phyloP scores from a whole-genome alignment of 2,797 vertebrate species.

The Garrulus glandarius region DNA sequence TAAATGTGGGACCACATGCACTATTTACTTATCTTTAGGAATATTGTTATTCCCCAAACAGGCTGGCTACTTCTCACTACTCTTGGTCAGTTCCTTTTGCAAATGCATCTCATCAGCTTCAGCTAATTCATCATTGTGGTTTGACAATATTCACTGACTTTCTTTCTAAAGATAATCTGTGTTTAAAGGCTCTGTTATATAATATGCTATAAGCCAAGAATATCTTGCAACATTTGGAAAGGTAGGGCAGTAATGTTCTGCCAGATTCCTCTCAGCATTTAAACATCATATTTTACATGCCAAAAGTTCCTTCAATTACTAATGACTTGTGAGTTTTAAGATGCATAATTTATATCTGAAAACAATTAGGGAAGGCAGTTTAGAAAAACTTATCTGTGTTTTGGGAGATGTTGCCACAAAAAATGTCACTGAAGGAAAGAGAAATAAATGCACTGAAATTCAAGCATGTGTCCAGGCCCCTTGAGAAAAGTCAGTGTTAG shows the following conservation, averaged over 20 bases:
- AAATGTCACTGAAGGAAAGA: not conserved
- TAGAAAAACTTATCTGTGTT: not conserved
- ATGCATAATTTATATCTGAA: not conserved
- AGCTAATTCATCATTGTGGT: conserved; percentile 41
- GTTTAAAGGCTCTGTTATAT: conserved; percentile 50
- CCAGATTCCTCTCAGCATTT: conserved; percentile 52
- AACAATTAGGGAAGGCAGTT: not conserved
- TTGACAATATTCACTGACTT: conserved; percentile 40
- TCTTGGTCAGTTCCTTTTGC: not conserved
- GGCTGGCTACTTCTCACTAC: not conserved
- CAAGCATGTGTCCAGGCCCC: not conserved
- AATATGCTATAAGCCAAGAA: conserved; percentile 49
- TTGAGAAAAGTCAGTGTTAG: not conserved
- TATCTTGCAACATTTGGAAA: conserved; percentile 68
- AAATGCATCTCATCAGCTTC: conserved; percentile 29
- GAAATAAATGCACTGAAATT: not conserved
- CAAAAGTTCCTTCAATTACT: conserved; percentile 31
- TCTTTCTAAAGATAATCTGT: conserved; percentile 49
- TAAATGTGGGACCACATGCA: not conserved
- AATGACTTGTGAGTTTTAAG: conserved; percentile 14
- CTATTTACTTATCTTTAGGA: conserved; percentile 26
- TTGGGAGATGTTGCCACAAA: not conserved
- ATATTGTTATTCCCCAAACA: not conserved
- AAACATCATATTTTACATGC: conserved; percentile 44
- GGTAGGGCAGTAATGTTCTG: conserved; percentile 56